phyloP scores from a whole-genome alignment of 2,888 invertebrate species.

The Dysmachus trigonus region DNA sequence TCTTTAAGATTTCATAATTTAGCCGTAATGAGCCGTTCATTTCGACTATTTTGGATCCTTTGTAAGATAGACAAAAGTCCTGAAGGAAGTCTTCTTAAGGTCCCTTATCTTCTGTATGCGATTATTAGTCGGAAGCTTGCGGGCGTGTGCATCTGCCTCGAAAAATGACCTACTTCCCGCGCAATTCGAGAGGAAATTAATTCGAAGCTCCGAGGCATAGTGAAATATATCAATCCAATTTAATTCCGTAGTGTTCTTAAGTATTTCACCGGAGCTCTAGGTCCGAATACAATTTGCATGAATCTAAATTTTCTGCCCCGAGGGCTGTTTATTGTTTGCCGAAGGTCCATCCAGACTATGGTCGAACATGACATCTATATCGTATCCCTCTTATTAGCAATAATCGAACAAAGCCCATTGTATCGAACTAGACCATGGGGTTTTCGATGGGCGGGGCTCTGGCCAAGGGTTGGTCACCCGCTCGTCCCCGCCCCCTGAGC shows the following conservation, averaged over 20 bases:
- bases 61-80: not conserved
- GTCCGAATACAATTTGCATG: conserved; percentile 12
- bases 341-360: not conserved
- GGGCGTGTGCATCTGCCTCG: not conserved
- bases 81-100: not conserved
- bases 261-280: not conserved
- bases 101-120: not conserved
- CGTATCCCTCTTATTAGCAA: conserved; percentile 13
- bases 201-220: not conserved
- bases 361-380: conserved; percentile 22
- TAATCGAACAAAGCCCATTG: conserved; percentile 3
- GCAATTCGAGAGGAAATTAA: not conserved
- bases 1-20: not conserved
- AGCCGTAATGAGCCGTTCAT: not conserved
- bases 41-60: not conserved
- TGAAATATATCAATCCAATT: conserved; percentile 17
- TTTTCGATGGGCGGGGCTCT: not conserved
- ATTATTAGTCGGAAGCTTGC: not conserved
- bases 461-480: not conserved
- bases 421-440: not conserved
- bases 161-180: not conserved
- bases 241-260: not conserved
- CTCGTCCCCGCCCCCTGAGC: not conserved
- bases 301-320: not conserved
- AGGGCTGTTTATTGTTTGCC: conserved; percentile 1